Percentiles rank a stretch among this genome's conserved stretches.
Evolutionary conservation across 1,140 invertebrate genomes (phyloP).

Genomic region (Potamilus streckersoni): DNA sequence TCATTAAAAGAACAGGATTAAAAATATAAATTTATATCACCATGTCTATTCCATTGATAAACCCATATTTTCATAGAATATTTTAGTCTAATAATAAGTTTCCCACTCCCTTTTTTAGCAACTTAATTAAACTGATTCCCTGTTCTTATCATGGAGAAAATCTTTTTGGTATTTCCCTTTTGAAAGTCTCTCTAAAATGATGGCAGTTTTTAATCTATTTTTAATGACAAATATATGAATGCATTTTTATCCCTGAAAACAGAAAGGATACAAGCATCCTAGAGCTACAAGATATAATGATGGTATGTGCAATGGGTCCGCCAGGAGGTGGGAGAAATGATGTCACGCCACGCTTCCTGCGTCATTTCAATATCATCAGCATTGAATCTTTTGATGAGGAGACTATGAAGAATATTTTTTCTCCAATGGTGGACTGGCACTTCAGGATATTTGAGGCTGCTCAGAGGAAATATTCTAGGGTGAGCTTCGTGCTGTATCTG

Average conservation of each 20-base stretch:
- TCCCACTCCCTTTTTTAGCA: too few relatives aligned
- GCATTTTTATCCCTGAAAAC: background rate
- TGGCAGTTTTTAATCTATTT: too few relatives aligned
- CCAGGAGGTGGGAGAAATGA: slow-evolving; percentile 66
- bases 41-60: too few relatives aligned
- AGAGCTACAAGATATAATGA: slow-evolving; percentile 62
- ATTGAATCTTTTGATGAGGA: slow-evolving; percentile 68
- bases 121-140: too few relatives aligned
- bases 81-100: too few relatives aligned
- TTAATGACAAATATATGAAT: too few relatives aligned
- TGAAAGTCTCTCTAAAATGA: too few relatives aligned
- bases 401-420: slow-evolving; percentile 68
- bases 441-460: slow-evolving; percentile 62
- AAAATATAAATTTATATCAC: too few relatives aligned
- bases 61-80: too few relatives aligned
- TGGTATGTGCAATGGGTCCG: slow-evolving; percentile 66
- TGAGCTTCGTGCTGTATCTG: slow-evolving; percentile 30
- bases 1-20: too few relatives aligned
- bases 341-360: slow-evolving; percentile 64
- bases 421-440: slow-evolving; percentile 68
- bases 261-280: slow-evolving; percentile 66
- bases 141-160: too few relatives aligned
- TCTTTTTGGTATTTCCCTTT: too few relatives aligned
- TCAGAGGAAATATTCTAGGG: slow-evolving; percentile 69
- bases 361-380: slow-evolving; percentile 67